Percentiles rank a stretch among this genome's conserved stretches.
Conservation (phyloP, 2,888 invertebrate species). For the Tipula helvola region DNA sequence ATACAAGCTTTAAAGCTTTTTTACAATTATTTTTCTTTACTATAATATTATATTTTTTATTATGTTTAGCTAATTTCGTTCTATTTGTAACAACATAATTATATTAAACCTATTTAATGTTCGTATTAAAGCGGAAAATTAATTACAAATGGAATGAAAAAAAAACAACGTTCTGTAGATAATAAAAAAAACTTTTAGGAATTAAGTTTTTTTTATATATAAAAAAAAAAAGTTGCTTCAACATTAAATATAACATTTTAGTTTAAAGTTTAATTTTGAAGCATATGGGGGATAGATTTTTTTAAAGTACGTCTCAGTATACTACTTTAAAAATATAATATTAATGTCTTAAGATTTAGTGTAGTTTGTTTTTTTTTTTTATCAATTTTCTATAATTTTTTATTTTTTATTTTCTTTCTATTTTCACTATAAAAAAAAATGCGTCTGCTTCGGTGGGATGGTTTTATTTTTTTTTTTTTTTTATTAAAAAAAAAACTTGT, state of each 20-base stretch:
- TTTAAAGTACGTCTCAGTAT: background rate
- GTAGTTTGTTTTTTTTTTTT: background rate
- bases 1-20: slow-evolving; percentile 7
- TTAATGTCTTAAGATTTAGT: background rate
- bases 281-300: background rate
- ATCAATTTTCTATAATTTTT: background rate
- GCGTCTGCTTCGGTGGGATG: slow-evolving; percentile 32
- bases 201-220: background rate
- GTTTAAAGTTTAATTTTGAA: background rate
- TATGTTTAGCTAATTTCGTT: background rate
- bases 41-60: background rate
- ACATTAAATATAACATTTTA: background rate
- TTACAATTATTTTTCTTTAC: background rate
- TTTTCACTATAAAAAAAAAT: slow-evolving; percentile 5
- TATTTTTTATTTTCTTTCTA: background rate
- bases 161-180: background rate
- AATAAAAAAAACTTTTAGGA: background rate
- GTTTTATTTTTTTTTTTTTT: slow-evolving; percentile 13
- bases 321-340: background rate
- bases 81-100: background rate
- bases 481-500: slow-evolving; percentile 7
- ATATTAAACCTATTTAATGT: background rate
- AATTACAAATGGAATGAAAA: background rate
- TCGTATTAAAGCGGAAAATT: background rate
- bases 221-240: background rate